Evolutionary conservation across 2,888 invertebrate species (phyloP), one percentile per base, ranked within the genome.

Genomic region (Poecilobothrus nobilitatus): DNA sequence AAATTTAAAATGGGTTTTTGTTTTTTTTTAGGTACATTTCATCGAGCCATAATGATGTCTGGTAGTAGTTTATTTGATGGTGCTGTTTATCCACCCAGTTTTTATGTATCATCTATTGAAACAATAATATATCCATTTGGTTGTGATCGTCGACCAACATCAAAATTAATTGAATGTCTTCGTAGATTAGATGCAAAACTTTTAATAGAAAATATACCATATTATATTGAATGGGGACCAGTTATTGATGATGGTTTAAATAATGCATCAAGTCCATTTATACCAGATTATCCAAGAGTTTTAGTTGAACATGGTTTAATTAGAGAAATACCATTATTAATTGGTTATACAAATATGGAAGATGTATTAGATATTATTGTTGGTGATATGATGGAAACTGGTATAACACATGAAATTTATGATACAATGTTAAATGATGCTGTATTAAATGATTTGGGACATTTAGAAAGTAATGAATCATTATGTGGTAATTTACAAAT

Each of bases 341-440:
- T 88, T n/a, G 91, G 91, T 0, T 92, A 88, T 74, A 92, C 92
- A 0, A 88, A 90, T 74, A 92, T 92, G 89, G 93, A 93, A 81
- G 90, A 91, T 74, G 89, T 89, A 9, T 78, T 92, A 1, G 84
- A 87, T n/a, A 78, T 86, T 33, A 83, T 86, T 63, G 86, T 86
- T 66, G 83, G 84, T 44, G 84, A 85, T 63, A 84, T 85, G 66
- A 84, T 86, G 66, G 86, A 88, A 61, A 85, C 87, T 3, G 87
- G 86, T 15, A 83, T 91, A 44, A 86, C 75, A 6, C 68, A 72
- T 12, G 76, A 78, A 44, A 81, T 82, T 68, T 89, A 88, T 72
- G 86, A 88, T 71, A 80, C 83, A 21, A 84, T 89, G 80, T 84
- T 91, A 53, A 84, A 84, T 70, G 90, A 91, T 74, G 83, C 88